These are phyloP conservation scores for Drosophila mojavensis DNA, from an alignment of 1,140 invertebrate species.

Conservation along the genomic window DNA sequence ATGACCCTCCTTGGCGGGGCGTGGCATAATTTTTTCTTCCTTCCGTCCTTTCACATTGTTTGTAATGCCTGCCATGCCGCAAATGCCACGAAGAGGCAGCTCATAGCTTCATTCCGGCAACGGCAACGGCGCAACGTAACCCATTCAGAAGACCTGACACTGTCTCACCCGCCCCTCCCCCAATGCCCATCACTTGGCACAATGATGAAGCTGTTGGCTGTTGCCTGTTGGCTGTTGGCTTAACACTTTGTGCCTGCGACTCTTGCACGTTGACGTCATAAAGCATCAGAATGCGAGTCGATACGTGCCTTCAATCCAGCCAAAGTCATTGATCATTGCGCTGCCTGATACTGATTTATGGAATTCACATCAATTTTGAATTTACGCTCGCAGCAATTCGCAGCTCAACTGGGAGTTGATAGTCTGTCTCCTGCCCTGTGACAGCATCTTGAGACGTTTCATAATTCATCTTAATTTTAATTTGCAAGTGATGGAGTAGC, in stretches of 20 bases:
- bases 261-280: slow-evolving; percentile 61
- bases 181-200: background rate
- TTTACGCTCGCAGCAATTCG: slow-evolving; percentile 37
- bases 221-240: slow-evolving; percentile 55
- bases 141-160: slow-evolving; percentile 5
- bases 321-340: slow-evolving; percentile 74
- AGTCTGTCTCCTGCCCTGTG: slow-evolving; percentile 47
- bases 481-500: slow-evolving; percentile 79
- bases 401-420: slow-evolving; percentile 42
- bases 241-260: slow-evolving; percentile 60
- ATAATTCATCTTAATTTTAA: slow-evolving; percentile 83
- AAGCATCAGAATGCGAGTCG: slow-evolving; percentile 48
- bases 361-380: slow-evolving; percentile 64
- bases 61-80: slow-evolving; percentile 59
- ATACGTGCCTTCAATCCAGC: slow-evolving; percentile 74
- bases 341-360: slow-evolving; percentile 77
- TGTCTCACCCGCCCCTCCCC: background rate
- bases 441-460: slow-evolving; percentile 53
- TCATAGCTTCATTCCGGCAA: slow-evolving; percentile 43
- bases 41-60: slow-evolving; percentile 56
- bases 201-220: slow-evolving; percentile 70
- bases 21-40: slow-evolving; percentile 43
- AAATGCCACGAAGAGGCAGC: slow-evolving; percentile 50
- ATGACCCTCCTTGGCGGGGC: slow-evolving; percentile 29
- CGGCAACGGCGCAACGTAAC: slow-evolving; percentile 12